Evolutionary conservation across 2,888 invertebrate genomes (phyloP), one percentile per base, ranked within the genome.

Genomic region (Tanypteryx hageni): DNA sequence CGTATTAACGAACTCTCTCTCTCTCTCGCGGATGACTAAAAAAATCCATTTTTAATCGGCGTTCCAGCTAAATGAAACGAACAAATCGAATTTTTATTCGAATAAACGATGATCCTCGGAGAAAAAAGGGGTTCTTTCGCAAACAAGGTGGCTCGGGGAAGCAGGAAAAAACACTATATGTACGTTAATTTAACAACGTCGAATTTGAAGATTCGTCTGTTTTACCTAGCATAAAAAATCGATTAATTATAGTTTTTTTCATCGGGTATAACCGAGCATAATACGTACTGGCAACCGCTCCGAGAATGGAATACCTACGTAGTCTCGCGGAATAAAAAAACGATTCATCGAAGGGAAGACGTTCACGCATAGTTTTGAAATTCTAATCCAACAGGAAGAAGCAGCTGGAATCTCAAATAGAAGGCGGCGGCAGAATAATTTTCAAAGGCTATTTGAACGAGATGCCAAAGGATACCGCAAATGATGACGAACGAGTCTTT

Each of bases 1-100:
- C 56, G n/a, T 83, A 56, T 83, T 83, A 83, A 83, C 83, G 83
- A 83, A 83, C 56, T 83, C 83, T 83, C 44, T 44, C 56, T 83
- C 83, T 83, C 44, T 44, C 44, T 1, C 44, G 44, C 44, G 44
- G 44, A 44, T 83, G 83, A 57, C 44, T 44, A 83, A 31, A 82
- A 81, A 82, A 82, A 27, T 82, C 27, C 82, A 82, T 82, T 82
- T 82, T 82, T 82, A 82, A 82, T 82, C 82, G 44, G 14, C 44
- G 44, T 44, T 44, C 44, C 3, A 44, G 5, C 27, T 13, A 44
- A 16, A 82, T 82, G 82, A 44, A 18, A 44, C 44, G 44, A 82
- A 82, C 11, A 3, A 5, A 82, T 82, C 22, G 31, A 82, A 82
- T 31, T 82, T 82, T 44, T 44, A 82, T 82, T 82, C 44, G 82